These are phyloP conservation scores for Cataglyphis rosenhaueri DNA, from an alignment of 2,888 invertebrate species.

Conservation along the genomic window DNA sequence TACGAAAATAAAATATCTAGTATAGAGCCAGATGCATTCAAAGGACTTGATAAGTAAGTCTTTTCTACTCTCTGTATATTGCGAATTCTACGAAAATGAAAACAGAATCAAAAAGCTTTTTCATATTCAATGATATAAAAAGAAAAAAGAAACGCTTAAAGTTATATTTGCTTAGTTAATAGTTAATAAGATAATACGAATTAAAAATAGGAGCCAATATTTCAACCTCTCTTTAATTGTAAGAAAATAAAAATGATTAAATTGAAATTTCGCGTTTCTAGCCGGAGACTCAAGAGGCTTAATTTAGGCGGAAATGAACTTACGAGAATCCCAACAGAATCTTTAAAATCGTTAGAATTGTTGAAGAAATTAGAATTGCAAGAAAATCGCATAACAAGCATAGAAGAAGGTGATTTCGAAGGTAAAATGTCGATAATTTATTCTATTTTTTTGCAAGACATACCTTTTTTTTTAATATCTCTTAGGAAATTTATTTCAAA, in stretches of 20 bases:
- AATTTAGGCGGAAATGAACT: constrained; percentile 95
- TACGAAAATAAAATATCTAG: constrained; percentile 94
- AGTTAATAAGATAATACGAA: neutral
- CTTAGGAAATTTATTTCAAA: neutral
- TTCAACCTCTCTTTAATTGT: neutral
- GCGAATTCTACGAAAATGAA: neutral
- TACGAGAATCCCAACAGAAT: constrained; percentile 91
- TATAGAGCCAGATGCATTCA: constrained; percentile 94
- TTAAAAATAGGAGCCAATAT: neutral
- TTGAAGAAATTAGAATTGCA: constrained; percentile 95
- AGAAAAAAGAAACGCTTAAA: neutral
- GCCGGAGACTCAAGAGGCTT: constrained; percentile 91
- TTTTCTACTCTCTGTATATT: neutral
- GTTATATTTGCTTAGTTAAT: neutral
- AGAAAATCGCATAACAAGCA: constrained; percentile 92
- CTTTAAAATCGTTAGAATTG: constrained; percentile 92
- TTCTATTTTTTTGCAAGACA: neutral
- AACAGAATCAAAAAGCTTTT: neutral
- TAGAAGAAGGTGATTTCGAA: constrained; percentile 94
- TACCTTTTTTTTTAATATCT: neutral
- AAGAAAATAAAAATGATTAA: constrained; percentile 17
- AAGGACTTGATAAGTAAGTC: constrained; percentile 94
- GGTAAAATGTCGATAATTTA: constrained; percentile 87
- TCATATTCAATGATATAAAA: neutral
- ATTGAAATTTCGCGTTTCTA: constrained; percentile 79